These are phyloP conservation scores for Centruroides vittatus DNA, from an alignment of 1,140 invertebrate species.

Conservation along the genomic window DNA sequence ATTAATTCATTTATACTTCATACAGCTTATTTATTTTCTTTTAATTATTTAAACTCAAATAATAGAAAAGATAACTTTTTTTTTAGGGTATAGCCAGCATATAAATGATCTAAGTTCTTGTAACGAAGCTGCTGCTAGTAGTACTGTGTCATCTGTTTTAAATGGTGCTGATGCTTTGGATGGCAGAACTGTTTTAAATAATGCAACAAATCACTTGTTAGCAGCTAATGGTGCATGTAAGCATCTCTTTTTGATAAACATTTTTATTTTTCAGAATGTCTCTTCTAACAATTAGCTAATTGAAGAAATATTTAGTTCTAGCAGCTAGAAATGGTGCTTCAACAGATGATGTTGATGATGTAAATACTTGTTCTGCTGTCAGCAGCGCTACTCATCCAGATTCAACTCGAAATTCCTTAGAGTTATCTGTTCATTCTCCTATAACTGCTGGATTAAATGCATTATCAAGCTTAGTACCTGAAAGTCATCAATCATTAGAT, in stretches of 20 bases:
- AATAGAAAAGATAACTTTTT: not conserved
- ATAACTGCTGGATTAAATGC: not conserved
- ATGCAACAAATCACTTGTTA: slow-evolving; percentile 8
- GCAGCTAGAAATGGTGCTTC: no score
- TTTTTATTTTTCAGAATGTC: not conserved
- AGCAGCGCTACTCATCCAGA: slow-evolving; percentile 14
- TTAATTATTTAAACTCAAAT: not conserved
- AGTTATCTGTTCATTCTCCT: slow-evolving; percentile 5
- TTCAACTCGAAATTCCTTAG: slow-evolving; percentile 10
- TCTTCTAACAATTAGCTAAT: not conserved
- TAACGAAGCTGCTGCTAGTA: slow-evolving; percentile 6
- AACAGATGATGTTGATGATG: slow-evolving; percentile 4
- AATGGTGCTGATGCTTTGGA: slow-evolving; percentile 5
- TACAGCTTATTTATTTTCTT: no score
- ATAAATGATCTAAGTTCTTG: slow-evolving; percentile 11
- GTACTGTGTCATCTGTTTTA: slow-evolving; percentile 10
- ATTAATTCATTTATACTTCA: no score
- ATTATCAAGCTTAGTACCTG: no score
- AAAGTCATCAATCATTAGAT: no score
- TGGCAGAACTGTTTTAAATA: slow-evolving; percentile 6
- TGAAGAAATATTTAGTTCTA: no score
- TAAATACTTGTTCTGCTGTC: slow-evolving; percentile 10
- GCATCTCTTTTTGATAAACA: not conserved
- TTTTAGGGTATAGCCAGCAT: slow-evolving; percentile 3
- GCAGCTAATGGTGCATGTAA: slow-evolving; percentile 4